phyloP scores from a whole-genome alignment of 2,888 invertebrate species.

The Lordiphosa fenestrarum region DNA sequence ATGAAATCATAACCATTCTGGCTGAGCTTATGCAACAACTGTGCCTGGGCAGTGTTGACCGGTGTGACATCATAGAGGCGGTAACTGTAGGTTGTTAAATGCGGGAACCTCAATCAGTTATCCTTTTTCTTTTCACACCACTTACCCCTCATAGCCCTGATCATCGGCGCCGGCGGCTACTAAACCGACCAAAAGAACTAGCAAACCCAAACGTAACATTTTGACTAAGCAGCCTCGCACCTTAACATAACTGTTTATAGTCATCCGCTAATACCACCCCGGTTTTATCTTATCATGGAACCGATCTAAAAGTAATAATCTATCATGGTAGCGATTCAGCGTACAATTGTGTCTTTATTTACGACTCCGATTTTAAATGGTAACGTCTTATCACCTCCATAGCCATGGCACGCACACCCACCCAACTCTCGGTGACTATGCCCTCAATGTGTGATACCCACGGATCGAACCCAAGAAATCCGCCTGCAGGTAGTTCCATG shows the following conservation, averaged over 20 bases:
- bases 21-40: constrained; percentile 47
- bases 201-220: constrained; percentile 42
- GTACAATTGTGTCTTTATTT: constrained; percentile 39
- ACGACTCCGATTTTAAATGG: constrained; percentile 10
- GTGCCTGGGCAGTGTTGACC: constrained; percentile 34
- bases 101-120: no score
- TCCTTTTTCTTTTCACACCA: constrained; percentile 10
- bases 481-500: constrained; percentile 84
- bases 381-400: constrained; percentile 55
- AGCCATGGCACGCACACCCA: constrained; percentile 77
- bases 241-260: background rate
- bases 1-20: constrained; percentile 68
- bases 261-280: constrained; percentile 28
- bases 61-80: constrained; percentile 70
- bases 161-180: constrained; percentile 32
- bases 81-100: constrained; percentile 47
- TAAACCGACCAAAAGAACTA: constrained; percentile 35
- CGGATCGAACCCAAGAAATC: constrained; percentile 81
- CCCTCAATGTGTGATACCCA: constrained; percentile 60
- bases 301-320: constrained; percentile 35
- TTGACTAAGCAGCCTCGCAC: constrained; percentile 33
- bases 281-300: constrained; percentile 45
- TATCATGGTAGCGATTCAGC: constrained; percentile 9
- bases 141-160: constrained; percentile 44
- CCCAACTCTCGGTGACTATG: constrained; percentile 82